Percentiles rank a stretch among this genome's conserved stretches.
Conservation (phyloP, 2,113 vertebrate genomes). For the Tringa solitaria region DNA sequence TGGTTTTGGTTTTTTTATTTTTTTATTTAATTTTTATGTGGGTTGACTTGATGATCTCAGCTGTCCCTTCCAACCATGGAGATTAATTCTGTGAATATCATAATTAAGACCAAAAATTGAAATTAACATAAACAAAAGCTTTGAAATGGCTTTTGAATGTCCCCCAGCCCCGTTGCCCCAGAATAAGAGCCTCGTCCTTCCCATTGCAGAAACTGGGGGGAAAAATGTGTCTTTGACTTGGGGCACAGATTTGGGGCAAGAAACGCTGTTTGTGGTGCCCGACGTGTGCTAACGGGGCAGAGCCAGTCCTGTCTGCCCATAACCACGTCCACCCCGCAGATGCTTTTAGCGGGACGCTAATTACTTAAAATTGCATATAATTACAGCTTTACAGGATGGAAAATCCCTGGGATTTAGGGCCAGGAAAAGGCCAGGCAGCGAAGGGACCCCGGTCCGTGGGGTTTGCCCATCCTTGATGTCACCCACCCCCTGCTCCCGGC, state of each 20-base stretch:
- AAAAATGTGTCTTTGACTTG: not conserved
- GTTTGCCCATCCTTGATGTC: not conserved
- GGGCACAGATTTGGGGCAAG: not conserved
- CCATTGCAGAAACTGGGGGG: not conserved
- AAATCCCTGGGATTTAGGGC: not conserved
- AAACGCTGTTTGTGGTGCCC: not conserved
- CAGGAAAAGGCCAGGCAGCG: not conserved
- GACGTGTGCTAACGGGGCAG: not conserved
- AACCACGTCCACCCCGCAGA: not conserved
- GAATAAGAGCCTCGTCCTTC: not conserved
- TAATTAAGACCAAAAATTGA: not conserved
- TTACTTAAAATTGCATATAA: not conserved
- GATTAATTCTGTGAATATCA: too few species aligned
- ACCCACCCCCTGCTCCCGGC: not conserved
- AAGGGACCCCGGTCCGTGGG: rapidly evolving
- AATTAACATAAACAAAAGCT: not conserved
- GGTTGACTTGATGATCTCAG: too few species aligned
- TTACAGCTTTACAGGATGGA: not conserved
- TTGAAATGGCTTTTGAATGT: not conserved
- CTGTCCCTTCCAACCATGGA: too few species aligned
- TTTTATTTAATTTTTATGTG: too few species aligned
- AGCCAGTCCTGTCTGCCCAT: not conserved
- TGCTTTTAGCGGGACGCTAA: not conserved
- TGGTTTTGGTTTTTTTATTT: too few species aligned
- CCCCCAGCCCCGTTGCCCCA: not conserved